Base-by-base conservation (phyloP, 2,888 invertebrate genomes). In the Psylliodes chrysocephalus region DNA sequence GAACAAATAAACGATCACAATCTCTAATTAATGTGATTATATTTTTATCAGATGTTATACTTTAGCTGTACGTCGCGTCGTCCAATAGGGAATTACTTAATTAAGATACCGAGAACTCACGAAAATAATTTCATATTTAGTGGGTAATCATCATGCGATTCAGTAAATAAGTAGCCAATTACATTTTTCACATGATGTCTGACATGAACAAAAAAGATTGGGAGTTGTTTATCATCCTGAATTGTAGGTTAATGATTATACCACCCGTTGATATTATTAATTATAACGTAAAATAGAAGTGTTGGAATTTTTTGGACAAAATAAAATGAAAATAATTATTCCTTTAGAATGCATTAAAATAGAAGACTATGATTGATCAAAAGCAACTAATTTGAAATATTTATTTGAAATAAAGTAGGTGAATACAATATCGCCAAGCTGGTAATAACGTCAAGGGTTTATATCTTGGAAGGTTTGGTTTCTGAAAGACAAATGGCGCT, bases 111-210 rank as follows among this genome's bases (percentile, higher is more conserved):
- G 38, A 17, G 44, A 56, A 47, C 46, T 35, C 56, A 56, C 49
- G 57, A 44, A 59, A 59, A 59, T 49, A 59, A 59, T 44, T 49
- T 49, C 49, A 40, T 49, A 59, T 59, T 59, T 59, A 59, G 57
- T 59, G 49, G 40, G 49, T 59, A 59, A 59, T 59, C 57, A 49
- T 59, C 57, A 59, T 59, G 49, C 49, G 28, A 59, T 49, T 49
- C 33, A 17, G 19, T 59, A 49, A 49, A 59, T 49, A 59, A 59
- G 46, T 49, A 59, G 38, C 57, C 57, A 59, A 59, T 59, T 59
- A 49, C 38, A 49, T 59, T 59, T 59, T 59, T 59, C 49, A 49
- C 25, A 28, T 59, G 35, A 35, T 47, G 38, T 30, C 57, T 1
- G 57, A 57, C 47, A 57, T 46, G 17, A 22, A 33, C 47, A 49